Evolutionary conservation across 2,797 vertebrate genomes (phyloP).

Genomic region (Philypnodon macrostomus): DNA sequence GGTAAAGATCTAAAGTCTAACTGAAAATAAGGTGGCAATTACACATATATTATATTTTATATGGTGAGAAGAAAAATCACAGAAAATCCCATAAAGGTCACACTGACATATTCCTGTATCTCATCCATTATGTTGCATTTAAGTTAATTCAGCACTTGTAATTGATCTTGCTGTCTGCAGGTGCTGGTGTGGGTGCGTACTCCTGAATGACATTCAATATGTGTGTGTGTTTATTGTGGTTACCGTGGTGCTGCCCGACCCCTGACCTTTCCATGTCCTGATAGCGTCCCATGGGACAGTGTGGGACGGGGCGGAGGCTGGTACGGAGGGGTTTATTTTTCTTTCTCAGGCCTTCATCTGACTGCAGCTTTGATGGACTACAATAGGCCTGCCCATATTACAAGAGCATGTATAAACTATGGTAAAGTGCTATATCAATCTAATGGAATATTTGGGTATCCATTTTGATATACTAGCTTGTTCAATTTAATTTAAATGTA

Average conservation of each 20-base stretch:
- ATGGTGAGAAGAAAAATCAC: background rate
- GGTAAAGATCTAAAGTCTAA: no score
- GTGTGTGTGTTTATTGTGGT: slow-evolving; percentile 34
- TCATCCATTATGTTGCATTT: slow-evolving; percentile 24
- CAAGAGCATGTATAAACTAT: no score
- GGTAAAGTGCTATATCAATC: no score
- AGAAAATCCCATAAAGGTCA: slow-evolving; percentile 26
- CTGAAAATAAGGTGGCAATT: no score
- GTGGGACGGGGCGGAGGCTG: slow-evolving; percentile 14
- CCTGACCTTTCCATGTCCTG: slow-evolving; percentile 76
- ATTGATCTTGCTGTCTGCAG: slow-evolving; percentile 52
- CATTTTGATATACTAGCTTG: no score
- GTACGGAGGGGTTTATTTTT: slow-evolving; percentile 52
- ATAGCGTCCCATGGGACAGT: slow-evolving; percentile 64
- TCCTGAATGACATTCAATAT: slow-evolving; percentile 10
- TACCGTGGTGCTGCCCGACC: slow-evolving; percentile 54
- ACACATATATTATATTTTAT: no score
- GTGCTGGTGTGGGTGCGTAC: slow-evolving; percentile 47
- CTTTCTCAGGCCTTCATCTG: slow-evolving; percentile 44
- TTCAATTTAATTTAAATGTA: no score
- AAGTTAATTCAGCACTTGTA: slow-evolving; percentile 29
- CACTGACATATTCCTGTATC: slow-evolving; percentile 47
- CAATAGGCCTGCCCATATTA: no score
- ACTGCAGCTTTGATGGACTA: slow-evolving; percentile 30
- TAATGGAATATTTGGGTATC: no score